A percentile compares a stretch with the other conserved stretches of the same genome.
Conservation (phyloP, 2,888 invertebrate genomes). For the Amaurobius ferox region DNA sequence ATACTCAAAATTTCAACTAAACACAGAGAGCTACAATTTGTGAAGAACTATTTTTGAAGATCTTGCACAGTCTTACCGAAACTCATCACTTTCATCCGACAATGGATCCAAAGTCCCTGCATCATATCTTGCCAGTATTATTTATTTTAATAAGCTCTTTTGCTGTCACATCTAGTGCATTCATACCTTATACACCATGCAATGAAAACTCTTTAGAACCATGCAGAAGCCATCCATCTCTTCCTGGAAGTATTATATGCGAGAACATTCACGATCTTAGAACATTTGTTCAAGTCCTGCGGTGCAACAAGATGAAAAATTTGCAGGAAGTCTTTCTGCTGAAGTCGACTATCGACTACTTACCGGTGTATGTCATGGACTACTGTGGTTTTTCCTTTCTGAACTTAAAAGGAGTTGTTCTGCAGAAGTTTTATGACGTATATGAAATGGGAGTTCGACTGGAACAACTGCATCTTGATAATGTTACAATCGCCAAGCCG, state of each 20-base stretch:
- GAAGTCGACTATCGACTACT: conserved; percentile 42
- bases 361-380: conserved; percentile 40
- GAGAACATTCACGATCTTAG: conserved; percentile 50
- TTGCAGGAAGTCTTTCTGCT: conserved; percentile 56
- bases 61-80: too few relatives aligned
- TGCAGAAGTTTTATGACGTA: conserved; percentile 37
- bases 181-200: conserved; percentile 20
- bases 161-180: background rate
- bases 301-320: conserved; percentile 39
- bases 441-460: conserved; percentile 40
- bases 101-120: too few relatives aligned
- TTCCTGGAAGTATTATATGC: conserved; percentile 36
- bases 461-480: conserved; percentile 36
- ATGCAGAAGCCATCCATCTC: conserved; percentile 34
- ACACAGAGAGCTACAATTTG: too few relatives aligned
- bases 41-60: too few relatives aligned
- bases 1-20: too few relatives aligned
- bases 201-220: conserved; percentile 25
- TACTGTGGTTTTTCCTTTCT: conserved; percentile 47
- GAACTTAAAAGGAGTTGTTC: conserved; percentile 42
- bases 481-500: conserved; percentile 13
- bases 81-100: too few relatives aligned
- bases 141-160: background rate
- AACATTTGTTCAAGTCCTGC: conserved; percentile 36
- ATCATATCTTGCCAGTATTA: background rate